Evolutionary conservation across 2,888 invertebrate species (phyloP).

Genomic region (Dynastes maya): DNA sequence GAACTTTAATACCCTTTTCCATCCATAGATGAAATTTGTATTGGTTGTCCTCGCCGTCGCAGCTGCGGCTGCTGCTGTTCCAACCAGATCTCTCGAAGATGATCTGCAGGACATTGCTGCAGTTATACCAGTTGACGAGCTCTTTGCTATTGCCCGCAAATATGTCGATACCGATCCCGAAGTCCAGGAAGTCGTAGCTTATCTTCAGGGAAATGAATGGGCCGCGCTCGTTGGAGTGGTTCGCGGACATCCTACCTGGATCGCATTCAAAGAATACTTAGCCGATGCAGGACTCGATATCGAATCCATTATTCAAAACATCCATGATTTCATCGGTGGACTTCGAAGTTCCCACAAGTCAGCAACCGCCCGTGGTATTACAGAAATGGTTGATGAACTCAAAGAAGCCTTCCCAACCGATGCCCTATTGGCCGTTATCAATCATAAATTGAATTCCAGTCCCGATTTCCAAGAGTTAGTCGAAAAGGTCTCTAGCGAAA

Average conservation of each 20-base stretch:
- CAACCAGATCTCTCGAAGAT: slow-evolving; percentile 40
- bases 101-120: slow-evolving; percentile 57
- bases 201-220: slow-evolving; percentile 59
- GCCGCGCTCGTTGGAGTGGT: slow-evolving; percentile 53
- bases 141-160: slow-evolving; percentile 55
- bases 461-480: slow-evolving; percentile 54
- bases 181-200: slow-evolving; percentile 56
- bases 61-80: background rate
- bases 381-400: slow-evolving; percentile 49
- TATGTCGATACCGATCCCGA: slow-evolving; percentile 58
- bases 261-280: slow-evolving; percentile 55
- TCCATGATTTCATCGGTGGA: slow-evolving; percentile 53
- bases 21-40: slow-evolving; percentile 50
- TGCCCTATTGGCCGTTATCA: slow-evolving; percentile 31
- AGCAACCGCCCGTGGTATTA: slow-evolving; percentile 21
- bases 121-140: slow-evolving; percentile 56
- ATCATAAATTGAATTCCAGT: slow-evolving; percentile 48
- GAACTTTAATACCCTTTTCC: background rate
- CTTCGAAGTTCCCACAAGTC: too few relatives aligned
- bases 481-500: slow-evolving; percentile 52
- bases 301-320: slow-evolving; percentile 42
- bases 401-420: slow-evolving; percentile 43
- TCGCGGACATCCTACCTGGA: slow-evolving; percentile 47
- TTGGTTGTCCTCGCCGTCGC: slow-evolving; percentile 39
- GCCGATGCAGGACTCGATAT: slow-evolving; percentile 54